Percentiles rank a stretch among this genome's conserved stretches.
Conservation (phyloP, 2,113 vertebrate genomes). For the Protobothrops mucrosquamatus region DNA sequence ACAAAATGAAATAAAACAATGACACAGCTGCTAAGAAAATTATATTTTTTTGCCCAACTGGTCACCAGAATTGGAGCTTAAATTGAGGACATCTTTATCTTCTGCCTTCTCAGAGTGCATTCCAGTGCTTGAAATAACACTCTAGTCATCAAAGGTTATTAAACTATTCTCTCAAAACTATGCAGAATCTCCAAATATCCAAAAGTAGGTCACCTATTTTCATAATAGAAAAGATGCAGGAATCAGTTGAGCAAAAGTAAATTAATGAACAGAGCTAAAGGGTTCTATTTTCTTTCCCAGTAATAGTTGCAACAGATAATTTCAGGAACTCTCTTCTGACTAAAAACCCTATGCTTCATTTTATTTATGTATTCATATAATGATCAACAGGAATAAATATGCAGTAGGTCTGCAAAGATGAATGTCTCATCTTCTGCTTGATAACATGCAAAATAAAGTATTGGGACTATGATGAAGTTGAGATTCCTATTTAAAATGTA, state of each 20-base stretch:
- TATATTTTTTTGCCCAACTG: too few relatives aligned
- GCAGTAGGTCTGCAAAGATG: not conserved
- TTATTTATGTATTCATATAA: not conserved
- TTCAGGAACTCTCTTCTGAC: not conserved
- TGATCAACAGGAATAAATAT: not conserved
- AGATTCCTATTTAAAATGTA: not conserved
- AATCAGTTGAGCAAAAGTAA: conserved; percentile 8
- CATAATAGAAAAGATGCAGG: not conserved
- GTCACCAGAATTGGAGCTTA: too few relatives aligned
- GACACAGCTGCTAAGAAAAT: too few relatives aligned
- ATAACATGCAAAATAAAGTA: not conserved
- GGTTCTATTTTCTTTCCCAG: not conserved
- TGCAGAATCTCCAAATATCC: not conserved
- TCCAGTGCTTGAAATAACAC: not conserved
- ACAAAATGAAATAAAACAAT: not conserved
- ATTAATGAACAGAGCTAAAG: not conserved
- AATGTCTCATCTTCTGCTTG: not conserved
- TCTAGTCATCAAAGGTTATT: not conserved
- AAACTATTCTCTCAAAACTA: not conserved
- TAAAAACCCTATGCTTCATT: not conserved
- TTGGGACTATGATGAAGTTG: not conserved
- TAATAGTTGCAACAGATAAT: not conserved
- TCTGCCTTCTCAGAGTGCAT: not conserved
- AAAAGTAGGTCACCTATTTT: not conserved
- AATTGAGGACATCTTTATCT: too few relatives aligned